phyloP scores from a whole-genome alignment of 2,797 vertebrate species.

The Schizopygopsis pylzovi region DNA sequence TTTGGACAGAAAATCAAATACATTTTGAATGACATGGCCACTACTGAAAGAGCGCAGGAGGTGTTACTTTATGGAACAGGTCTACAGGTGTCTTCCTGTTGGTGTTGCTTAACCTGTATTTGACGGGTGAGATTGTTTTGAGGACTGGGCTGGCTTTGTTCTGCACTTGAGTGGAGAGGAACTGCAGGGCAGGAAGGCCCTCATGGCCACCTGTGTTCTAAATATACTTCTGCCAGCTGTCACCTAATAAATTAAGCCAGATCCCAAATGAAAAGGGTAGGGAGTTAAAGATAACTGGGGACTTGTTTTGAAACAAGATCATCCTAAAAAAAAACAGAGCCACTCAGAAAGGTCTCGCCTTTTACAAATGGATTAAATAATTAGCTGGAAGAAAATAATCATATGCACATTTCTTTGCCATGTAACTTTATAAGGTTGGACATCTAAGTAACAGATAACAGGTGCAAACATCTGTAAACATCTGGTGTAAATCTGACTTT shows the following conservation, averaged over 20 bases:
- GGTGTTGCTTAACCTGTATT: slow-evolving; percentile 26
- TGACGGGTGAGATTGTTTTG: slow-evolving; percentile 38
- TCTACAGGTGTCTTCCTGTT: slow-evolving; percentile 33
- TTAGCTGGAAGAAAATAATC: slow-evolving; percentile 47
- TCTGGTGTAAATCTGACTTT: not conserved
- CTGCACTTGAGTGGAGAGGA: slow-evolving; percentile 59
- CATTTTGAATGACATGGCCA: not conserved
- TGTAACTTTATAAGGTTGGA: slow-evolving; percentile 47
- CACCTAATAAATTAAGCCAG: slow-evolving; percentile 64
- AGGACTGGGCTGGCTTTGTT: slow-evolving; percentile 59
- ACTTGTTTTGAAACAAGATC: slow-evolving; percentile 65
- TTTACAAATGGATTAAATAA: slow-evolving; percentile 52
- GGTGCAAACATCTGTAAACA: not conserved
- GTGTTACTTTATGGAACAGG: not conserved
- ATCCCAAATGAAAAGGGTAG: slow-evolving; percentile 56
- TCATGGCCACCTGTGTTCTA: slow-evolving; percentile 66
- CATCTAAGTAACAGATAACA: slow-evolving; percentile 29
- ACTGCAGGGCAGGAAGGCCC: slow-evolving; percentile 48
- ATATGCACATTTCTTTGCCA: slow-evolving; percentile 21
- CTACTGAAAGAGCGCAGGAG: not conserved
- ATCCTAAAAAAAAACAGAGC: slow-evolving; percentile 23
- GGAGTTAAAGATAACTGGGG: slow-evolving; percentile 48
- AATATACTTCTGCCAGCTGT: slow-evolving; percentile 66
- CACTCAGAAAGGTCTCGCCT: slow-evolving; percentile 7
- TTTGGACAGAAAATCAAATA: not conserved